Evolutionary conservation across 1,140 invertebrate species (phyloP).

Genomic region (Sycophaga agraensis): DNA sequence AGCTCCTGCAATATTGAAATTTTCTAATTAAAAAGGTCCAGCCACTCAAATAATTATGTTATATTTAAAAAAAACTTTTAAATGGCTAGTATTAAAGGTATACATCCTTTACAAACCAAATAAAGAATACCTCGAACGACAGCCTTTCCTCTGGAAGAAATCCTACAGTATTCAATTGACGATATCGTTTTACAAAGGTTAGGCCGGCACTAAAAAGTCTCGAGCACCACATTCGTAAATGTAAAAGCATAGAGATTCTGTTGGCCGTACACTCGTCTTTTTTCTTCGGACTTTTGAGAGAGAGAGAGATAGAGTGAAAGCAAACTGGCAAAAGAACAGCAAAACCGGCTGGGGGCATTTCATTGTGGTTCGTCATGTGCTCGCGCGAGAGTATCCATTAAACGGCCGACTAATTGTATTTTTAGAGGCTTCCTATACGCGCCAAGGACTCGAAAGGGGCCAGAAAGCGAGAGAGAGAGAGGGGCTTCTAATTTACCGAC

Average conservation of each 20-base stretch:
- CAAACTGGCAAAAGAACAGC: background rate
- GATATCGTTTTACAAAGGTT: too few relatives aligned
- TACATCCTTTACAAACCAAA: too few relatives aligned
- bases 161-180: too few relatives aligned
- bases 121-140: too few relatives aligned
- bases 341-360: background rate
- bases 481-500: constrained; percentile 50
- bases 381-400: constrained; percentile 36
- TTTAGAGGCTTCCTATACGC: constrained; percentile 46
- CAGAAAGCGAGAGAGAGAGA: background rate
- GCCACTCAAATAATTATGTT: too few relatives aligned
- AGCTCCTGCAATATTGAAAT: too few relatives aligned
- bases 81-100: too few relatives aligned
- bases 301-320: too few relatives aligned
- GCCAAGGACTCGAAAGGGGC: constrained; percentile 28
- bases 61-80: too few relatives aligned
- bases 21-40: too few relatives aligned
- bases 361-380: constrained; percentile 7
- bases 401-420: constrained; percentile 52
- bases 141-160: too few relatives aligned
- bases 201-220: background rate
- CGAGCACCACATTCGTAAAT: background rate
- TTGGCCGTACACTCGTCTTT: background rate
- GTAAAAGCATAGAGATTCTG: background rate
- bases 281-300: too few relatives aligned